Percentiles rank a stretch among this genome's conserved stretches.
These are phyloP conservation scores for Drosophila repleta DNA, from an alignment of 1,140 invertebrate genomes.

Conservation along the genomic window DNA sequence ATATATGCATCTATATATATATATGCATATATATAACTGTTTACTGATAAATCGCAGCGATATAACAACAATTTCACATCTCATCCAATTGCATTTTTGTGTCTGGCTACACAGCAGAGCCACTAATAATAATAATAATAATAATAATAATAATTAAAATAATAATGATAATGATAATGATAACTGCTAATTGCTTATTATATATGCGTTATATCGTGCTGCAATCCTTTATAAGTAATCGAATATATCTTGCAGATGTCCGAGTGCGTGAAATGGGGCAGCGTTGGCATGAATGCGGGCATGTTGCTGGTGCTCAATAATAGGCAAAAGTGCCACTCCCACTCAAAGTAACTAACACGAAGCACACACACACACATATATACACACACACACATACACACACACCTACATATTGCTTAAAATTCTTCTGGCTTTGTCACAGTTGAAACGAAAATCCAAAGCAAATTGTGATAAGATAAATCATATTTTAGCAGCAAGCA, in stretches of 20 bases:
- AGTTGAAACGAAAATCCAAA: slow-evolving; percentile 32
- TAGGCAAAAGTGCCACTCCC: slow-evolving; percentile 64
- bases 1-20: neutral
- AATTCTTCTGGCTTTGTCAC: slow-evolving; percentile 26
- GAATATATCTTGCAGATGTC: slow-evolving; percentile 86
- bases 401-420: slow-evolving; percentile 4
- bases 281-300: slow-evolving; percentile 87
- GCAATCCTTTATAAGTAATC: slow-evolving; percentile 64
- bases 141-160: neutral
- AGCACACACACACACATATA: slow-evolving; percentile 13
- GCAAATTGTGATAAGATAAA: slow-evolving; percentile 65
- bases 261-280: slow-evolving; percentile 88
- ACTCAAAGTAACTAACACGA: slow-evolving; percentile 64
- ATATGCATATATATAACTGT: neutral
- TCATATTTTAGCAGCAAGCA: slow-evolving; percentile 29
- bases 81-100: slow-evolving; percentile 25
- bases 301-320: slow-evolving; percentile 86
- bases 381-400: slow-evolving; percentile 15
- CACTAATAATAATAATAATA: neutral
- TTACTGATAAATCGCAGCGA: neutral
- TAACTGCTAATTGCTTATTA: neutral
- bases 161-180: neutral
- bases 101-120: neutral
- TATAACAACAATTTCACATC: neutral
- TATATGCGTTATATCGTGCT: slow-evolving; percentile 6